Percentiles rank a stretch among this genome's conserved stretches.
These are phyloP conservation scores for Eupithecia centaureata DNA, from an alignment of 2,888 invertebrate genomes.

Conservation along the genomic window DNA sequence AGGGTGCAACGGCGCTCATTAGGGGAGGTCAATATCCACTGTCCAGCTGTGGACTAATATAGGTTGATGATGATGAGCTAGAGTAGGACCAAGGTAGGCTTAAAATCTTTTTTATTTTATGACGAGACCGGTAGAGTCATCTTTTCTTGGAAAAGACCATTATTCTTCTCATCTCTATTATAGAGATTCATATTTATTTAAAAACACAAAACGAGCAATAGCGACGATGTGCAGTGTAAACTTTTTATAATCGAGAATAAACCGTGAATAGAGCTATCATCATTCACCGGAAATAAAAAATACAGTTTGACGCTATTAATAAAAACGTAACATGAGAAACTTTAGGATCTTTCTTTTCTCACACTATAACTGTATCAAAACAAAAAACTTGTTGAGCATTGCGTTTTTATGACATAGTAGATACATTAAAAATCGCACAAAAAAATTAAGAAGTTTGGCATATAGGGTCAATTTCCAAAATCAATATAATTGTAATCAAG, in stretches of 20 bases:
- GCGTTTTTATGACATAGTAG: not conserved
- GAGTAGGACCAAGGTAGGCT: too few species aligned
- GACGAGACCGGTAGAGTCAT: too few species aligned
- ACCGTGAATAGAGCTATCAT: slow-evolving; percentile 14
- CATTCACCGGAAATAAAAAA: slow-evolving; percentile 27
- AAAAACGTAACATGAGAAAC: slow-evolving; percentile 20
- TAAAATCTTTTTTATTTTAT: too few species aligned
- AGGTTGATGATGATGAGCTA: too few species aligned
- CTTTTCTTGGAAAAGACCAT: not conserved
- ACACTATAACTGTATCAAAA: slow-evolving; percentile 19
- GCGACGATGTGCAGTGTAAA: not conserved
- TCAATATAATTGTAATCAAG: not conserved
- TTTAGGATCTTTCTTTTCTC: slow-evolving; percentile 24
- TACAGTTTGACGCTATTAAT: slow-evolving; percentile 26
- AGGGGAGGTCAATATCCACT: too few species aligned
- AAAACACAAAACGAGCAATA: not conserved
- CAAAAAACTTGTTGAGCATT: not conserved
- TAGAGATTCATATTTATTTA: not conserved
- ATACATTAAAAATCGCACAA: not conserved
- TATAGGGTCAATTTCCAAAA: not conserved
- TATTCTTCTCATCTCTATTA: not conserved
- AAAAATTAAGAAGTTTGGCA: not conserved
- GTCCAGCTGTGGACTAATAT: too few species aligned
- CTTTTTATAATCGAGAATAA: slow-evolving; percentile 11
- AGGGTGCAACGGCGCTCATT: too few species aligned